Evolutionary conservation across 1,140 invertebrate genomes (phyloP), one percentile per base, ranked within the genome.

Genomic region (Phortica variegata): DNA sequence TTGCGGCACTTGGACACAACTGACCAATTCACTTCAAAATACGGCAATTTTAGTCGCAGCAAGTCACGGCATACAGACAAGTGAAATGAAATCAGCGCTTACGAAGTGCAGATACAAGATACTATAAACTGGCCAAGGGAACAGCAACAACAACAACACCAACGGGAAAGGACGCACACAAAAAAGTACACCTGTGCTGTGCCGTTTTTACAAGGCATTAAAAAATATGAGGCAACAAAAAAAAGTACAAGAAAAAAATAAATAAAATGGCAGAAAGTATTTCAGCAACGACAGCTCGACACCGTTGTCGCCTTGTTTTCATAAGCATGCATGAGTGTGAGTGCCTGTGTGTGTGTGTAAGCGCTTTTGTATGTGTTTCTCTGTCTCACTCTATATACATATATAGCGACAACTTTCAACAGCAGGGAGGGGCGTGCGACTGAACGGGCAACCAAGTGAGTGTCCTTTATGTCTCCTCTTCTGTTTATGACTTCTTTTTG

Each of bases 171-270:
- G 62, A 65, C 62, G 61, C 56, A 58, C 61, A 58, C 55, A 61
- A 61, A 68, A 58, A 48, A 52, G 63, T 68, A 68, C 63, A 68
- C 63, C 63, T 68, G 63, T 68, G 63, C 63, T 56, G 46, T 38
- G 33, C 39, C 43, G 21, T 54, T 54, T 55, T 52, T 56, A 52
- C 44, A 37, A 54, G 50, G n/a, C 61, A 65, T 19, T 55, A 56
- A 54, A 56, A 49, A 58, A 41, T 33, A 49, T 17, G 47, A 53
- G 21, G 56, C 53, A 51, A 51, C 58, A 44, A 58, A n/a, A 55
- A 65, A 41, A 61, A 49, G 18, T 48, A 37, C 40, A 56, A 51
- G 13, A 59, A 36, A 29, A 58, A 47, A 15, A 6, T 54, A 49
- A 41, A 40, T 33, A 47, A 12, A 61, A 39, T 50, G 32, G 49